Evolutionary conservation across 2,888 invertebrate genomes (phyloP), one percentile per base, ranked within the genome.

Genomic region (Eupeodes luniger): DNA sequence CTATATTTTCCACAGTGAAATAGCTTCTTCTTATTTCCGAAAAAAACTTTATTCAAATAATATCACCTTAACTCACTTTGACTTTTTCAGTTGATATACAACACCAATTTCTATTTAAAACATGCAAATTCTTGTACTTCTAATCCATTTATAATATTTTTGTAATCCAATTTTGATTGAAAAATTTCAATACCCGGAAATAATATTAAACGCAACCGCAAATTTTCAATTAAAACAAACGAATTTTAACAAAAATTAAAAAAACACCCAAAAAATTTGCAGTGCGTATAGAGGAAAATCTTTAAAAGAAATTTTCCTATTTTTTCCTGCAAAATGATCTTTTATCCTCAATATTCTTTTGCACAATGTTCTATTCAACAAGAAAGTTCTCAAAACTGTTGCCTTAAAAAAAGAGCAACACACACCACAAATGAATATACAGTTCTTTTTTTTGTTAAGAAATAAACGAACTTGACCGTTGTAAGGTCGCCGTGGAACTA

Each of bases 401-500:
- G 82, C 82, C 49, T 67, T 44, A 51, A 27, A 67, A 67, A 12
- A 40, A 47, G 5, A 53, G 40, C 40, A 51, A 53, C 51, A 66
- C 74, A 78, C 86, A 80, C 76, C 74, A 83, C 72, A 80, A 78
- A 83, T 81, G 69, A 70, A 34, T 51, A 9, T 51, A 67, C 14
- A 55, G 81, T 76, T 79, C 76, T 66, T 86, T 34, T 83, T n/a
- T 11, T 27, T 27, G 27, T 27, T 16, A 69, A 66, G 76, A 70
- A 89, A 90, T 72, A 91, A 91, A 91, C 92, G 93, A 92, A 91
- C 93, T 93, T 93, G 93, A 93, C 93, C 92, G 93, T 92, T 92
- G 92, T 92, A 91, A 93, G 93, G 93, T 92, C 93, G 93, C 91
- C 92, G 93, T 91, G 92, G 92, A 92, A 93, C 93, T 93, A 92